Percentiles rank a stretch among this genome's conserved stretches.
Conservation (phyloP, 2,113 vertebrate species). For the Vidua macroura region DNA sequence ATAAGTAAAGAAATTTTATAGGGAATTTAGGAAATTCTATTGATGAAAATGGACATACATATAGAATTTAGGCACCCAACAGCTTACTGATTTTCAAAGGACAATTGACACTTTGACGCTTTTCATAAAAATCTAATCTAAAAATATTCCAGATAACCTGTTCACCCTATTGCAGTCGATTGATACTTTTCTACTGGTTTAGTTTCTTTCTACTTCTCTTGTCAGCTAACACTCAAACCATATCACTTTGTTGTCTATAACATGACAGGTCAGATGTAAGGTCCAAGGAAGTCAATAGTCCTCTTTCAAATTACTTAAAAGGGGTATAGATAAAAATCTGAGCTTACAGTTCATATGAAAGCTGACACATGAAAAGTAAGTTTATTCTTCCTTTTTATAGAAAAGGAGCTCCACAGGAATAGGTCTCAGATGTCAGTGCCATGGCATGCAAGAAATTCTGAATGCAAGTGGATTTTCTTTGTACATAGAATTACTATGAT, state of each 20-base stretch:
- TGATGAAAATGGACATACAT: neutral
- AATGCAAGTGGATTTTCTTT: neutral
- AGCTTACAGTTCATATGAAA: neutral
- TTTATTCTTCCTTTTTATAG: neutral
- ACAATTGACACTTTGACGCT: neutral
- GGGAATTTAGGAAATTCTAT: neutral
- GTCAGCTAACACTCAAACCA: neutral
- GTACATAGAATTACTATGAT: neutral
- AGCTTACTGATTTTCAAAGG: neutral
- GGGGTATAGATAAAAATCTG: neutral
- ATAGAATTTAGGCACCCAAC: neutral
- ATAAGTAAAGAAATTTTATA: neutral
- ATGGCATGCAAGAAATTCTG: neutral
- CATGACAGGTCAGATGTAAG: neutral
- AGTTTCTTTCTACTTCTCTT: neutral
- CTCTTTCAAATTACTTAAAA: neutral
- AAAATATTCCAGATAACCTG: neutral
- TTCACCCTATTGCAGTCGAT: neutral
- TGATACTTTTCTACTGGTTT: neutral
- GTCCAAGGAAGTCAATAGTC: neutral
- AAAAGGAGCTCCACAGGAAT: neutral
- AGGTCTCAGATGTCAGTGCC: neutral
- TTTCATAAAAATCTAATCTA: neutral
- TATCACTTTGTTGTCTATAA: neutral
- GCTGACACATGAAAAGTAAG: neutral